phyloP scores from a whole-genome alignment of 2,797 vertebrate species.

The Triplophysa bombifrons region DNA sequence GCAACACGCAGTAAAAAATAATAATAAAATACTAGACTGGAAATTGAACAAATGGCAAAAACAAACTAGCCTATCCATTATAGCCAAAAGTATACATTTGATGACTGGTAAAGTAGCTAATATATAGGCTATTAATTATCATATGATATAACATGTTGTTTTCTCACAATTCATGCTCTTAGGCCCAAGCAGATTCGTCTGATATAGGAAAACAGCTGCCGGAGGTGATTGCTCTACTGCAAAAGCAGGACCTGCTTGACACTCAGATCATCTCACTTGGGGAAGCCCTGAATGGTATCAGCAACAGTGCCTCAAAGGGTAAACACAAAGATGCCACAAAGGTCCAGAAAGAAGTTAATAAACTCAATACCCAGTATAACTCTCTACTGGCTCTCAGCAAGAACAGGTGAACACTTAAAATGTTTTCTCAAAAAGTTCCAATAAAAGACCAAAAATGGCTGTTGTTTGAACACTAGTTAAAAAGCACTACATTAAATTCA shows the following conservation, averaged over 20 bases:
- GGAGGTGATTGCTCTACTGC: conserved; percentile 82
- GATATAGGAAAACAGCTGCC: conserved; percentile 82
- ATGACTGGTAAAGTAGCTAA: background rate
- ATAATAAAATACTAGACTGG: no score
- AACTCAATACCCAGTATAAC: conserved; percentile 77
- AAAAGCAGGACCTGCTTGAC: conserved; percentile 85
- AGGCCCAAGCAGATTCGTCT: conserved; percentile 76
- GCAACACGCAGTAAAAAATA: no score
- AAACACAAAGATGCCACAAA: conserved; percentile 66
- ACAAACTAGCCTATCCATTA: no score
- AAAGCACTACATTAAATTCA: no score
- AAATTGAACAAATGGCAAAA: no score
- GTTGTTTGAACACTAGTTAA: no score
- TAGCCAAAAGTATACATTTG: no score
- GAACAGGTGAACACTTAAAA: conserved; percentile 73
- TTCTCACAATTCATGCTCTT: background rate
- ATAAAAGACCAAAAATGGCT: no score
- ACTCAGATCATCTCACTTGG: conserved; percentile 80
- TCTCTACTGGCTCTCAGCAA: conserved; percentile 78
- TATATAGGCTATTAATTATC: background rate
- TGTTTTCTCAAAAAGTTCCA: no score
- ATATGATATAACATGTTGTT: background rate
- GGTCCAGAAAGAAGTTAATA: conserved; percentile 78
- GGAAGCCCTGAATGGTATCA: conserved; percentile 74
- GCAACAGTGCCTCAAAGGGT: conserved; percentile 64